phyloP scores from a whole-genome alignment of 2,888 invertebrate genomes.

The Ennomos erosarius region DNA sequence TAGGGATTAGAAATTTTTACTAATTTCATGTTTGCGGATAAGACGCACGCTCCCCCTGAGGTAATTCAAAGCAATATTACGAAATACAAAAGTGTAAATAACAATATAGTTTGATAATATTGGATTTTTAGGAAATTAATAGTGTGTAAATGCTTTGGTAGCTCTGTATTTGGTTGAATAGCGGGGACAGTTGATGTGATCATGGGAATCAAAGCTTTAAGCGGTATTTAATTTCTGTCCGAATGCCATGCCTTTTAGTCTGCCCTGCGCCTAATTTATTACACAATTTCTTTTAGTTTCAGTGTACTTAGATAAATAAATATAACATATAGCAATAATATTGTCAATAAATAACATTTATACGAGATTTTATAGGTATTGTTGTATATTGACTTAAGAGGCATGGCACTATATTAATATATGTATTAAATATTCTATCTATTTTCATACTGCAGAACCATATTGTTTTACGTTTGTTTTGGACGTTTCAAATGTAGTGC shows the following conservation, averaged over 20 bases:
- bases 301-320: constrained; percentile 32
- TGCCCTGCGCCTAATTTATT: constrained; percentile 30
- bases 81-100: constrained; percentile 84
- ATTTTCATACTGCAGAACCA: constrained; percentile 78
- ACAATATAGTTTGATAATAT: constrained; percentile 83
- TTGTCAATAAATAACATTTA: constrained; percentile 40
- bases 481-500: constrained; percentile 60
- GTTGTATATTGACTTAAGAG: constrained; percentile 50
- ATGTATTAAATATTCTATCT: constrained; percentile 67
- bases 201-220: constrained; percentile 85
- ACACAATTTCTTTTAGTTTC: constrained; percentile 29
- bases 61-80: constrained; percentile 84
- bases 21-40: constrained; percentile 76
- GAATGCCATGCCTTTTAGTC: constrained; percentile 63
- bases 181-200: constrained; percentile 75
- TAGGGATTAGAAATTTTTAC: constrained; percentile 81
- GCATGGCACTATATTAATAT: constrained; percentile 64
- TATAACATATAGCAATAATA: constrained; percentile 40
- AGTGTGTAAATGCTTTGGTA: constrained; percentile 79
- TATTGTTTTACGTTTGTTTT: constrained; percentile 59
- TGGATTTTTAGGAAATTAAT: constrained; percentile 83
- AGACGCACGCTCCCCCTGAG: constrained; percentile 82
- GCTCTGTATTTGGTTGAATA: constrained; percentile 65
- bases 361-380: constrained; percentile 38
- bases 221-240: constrained; percentile 73